Conservation (phyloP, 2,797 vertebrate species). For the Eulemur rubriventer region DNA sequence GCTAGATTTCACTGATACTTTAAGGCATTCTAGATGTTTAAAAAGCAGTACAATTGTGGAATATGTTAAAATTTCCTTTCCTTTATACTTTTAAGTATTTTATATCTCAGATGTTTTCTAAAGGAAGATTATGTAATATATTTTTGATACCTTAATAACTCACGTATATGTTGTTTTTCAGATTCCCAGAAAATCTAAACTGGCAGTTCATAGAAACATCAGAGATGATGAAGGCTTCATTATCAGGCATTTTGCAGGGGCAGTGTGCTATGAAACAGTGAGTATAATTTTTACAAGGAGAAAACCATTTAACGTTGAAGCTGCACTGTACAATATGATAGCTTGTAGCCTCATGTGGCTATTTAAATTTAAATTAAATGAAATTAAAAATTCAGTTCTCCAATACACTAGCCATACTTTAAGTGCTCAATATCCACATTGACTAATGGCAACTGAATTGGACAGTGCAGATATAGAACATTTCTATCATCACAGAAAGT, state of each 20-base stretch:
- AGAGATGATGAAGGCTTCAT: conserved; percentile 98
- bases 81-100: not conserved
- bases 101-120: not conserved
- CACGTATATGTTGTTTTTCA: conserved; percentile 78
- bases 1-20: conserved; percentile 13
- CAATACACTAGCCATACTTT: not conserved
- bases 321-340: accelerated
- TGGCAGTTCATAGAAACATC: conserved; percentile 96
- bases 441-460: not conserved
- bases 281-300: conserved; percentile 27
- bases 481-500: not conserved
- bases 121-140: not conserved
- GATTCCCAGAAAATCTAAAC: conserved; percentile 97
- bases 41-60: not conserved
- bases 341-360: not conserved
- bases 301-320: not conserved
- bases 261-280: conserved; percentile 98
- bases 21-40: not conserved
- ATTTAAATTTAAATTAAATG: not conserved
- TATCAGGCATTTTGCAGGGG: conserved; percentile 96
- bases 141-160: conserved; percentile 59
- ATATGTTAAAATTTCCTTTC: not conserved
- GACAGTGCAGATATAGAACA: accelerated
- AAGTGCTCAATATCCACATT: accelerated
- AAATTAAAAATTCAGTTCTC: not conserved